Base-by-base conservation (phyloP, 2,797 vertebrate species). In the Psittacula echo region DNA sequence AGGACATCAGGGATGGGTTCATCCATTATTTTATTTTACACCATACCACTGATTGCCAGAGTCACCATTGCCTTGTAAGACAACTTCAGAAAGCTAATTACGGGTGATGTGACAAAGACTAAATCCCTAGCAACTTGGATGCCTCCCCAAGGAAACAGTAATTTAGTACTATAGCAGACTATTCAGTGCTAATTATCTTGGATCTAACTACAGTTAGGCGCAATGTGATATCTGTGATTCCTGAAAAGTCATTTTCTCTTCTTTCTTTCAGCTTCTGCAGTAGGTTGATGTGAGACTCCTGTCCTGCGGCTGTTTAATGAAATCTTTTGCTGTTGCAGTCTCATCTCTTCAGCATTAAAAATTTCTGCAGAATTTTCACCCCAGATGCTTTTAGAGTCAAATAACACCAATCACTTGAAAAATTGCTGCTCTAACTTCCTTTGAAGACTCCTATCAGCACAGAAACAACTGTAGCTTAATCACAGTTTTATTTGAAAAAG, bases 401-500 rank as follows among this genome's bases (percentile, higher is more conserved):
- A 13, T 65, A 85, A 65, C 74, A 79, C 5, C 39, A 84, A 44
- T 32, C 30, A 47, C 80, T 81, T 93, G 56, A 88, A 91, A 93
- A 87, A 87, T 4, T 58, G 32, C 27, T 84, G 19, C 48, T 93
- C 72, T 76, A 39, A 76, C 44, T 78, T 84, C 44, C 34, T 54
- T 79, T 85, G 83, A 93, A 91, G 74, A 79, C 32, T 71, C 11
- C 50, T 85, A 88, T 92, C 76, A 81, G 47, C 51, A 64, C 16
- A 85, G 71, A 95, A 92, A 84, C 79, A 90, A 95, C 20, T 13
- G 6, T 30, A 70, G 32, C 39, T 77, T 87, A 87, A 94, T 91
- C 51, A 76, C 4, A 45, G n/a, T 82, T 91, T 48, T 89, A 84
- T 91, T 90, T 93, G 87, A 56, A 90, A 95, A 93, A 60, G 72